Conservation (phyloP, 2,888 invertebrate genomes). For the Acheta domesticus region DNA sequence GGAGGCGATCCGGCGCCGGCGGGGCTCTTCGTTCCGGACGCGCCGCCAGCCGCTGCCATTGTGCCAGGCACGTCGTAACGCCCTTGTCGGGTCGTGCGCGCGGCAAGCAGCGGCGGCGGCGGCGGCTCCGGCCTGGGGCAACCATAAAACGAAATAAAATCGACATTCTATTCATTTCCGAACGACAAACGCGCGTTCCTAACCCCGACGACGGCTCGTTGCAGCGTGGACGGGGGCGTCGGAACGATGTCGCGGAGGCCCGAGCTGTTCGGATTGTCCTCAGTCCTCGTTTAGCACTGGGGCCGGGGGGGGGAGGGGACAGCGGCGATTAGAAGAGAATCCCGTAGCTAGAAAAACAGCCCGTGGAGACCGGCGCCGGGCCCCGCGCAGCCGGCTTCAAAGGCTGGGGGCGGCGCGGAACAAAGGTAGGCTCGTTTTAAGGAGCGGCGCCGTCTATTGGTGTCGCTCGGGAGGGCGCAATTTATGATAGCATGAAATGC, state of each 20-base stretch:
- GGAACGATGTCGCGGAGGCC: background rate
- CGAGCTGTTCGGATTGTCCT: background rate
- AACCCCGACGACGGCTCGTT: background rate
- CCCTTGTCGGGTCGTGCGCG: background rate
- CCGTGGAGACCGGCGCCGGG: too few species aligned
- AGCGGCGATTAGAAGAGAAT: background rate
- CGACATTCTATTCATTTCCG: conserved; percentile 18
- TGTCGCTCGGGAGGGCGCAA: too few species aligned
- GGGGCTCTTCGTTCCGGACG: too few species aligned
- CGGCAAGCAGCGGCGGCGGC: too few species aligned
- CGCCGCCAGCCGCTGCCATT: too few species aligned
- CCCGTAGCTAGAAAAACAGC: too few species aligned
- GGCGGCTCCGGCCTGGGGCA: background rate
- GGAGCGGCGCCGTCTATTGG: too few species aligned
- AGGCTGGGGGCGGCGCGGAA: too few species aligned
- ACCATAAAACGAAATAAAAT: conserved; percentile 5
- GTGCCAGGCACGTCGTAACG: background rate
- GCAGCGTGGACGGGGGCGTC: background rate
- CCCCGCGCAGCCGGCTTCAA: too few species aligned
- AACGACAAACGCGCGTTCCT: background rate
- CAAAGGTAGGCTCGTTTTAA: too few species aligned
- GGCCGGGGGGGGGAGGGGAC: background rate
- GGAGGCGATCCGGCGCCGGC: too few species aligned
- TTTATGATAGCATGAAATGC: too few species aligned
- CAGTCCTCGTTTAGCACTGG: background rate